Evolutionary conservation across 2,797 vertebrate species (phyloP).

Genomic region (Agapornis canus): DNA sequence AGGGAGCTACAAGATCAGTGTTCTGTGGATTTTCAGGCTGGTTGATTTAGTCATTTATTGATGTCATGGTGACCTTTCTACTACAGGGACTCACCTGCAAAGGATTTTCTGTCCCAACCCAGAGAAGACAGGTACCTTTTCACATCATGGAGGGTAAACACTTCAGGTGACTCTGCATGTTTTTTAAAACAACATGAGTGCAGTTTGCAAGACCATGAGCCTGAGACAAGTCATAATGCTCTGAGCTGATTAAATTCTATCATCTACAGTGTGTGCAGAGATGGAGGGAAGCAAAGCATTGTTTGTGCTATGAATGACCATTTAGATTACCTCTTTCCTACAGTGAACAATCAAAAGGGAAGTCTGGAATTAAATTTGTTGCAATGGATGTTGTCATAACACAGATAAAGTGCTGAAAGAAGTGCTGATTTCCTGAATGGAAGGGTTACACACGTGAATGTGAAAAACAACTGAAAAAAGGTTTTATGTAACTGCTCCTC

Average conservation of each 20-base stretch:
- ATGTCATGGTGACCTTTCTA: not conserved
- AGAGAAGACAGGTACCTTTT: not conserved
- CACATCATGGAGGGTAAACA: not conserved
- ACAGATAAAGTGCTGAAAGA: not conserved
- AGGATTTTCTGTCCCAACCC: not conserved
- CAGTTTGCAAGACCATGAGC: not conserved
- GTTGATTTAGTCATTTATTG: not conserved
- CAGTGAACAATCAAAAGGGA: not conserved
- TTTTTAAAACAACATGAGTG: not conserved
- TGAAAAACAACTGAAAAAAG: not conserved
- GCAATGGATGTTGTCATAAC: not conserved
- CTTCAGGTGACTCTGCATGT: not conserved
- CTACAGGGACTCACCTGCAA: accelerated
- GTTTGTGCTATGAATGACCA: not conserved
- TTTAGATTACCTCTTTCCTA: not conserved
- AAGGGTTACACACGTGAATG: not conserved
- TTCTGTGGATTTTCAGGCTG: not conserved
- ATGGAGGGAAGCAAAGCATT: not conserved
- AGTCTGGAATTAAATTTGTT: not conserved
- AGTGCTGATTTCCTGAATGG: not conserved
- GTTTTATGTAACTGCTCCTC: not conserved
- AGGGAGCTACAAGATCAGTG: not conserved
- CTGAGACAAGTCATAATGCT: not conserved
- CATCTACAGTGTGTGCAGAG: not conserved
- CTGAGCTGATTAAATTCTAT: not conserved